A percentile compares a stretch with the other conserved stretches of the same genome.
phyloP scores from a whole-genome alignment of 2,888 invertebrate genomes.

The Drosophila infuscata region DNA sequence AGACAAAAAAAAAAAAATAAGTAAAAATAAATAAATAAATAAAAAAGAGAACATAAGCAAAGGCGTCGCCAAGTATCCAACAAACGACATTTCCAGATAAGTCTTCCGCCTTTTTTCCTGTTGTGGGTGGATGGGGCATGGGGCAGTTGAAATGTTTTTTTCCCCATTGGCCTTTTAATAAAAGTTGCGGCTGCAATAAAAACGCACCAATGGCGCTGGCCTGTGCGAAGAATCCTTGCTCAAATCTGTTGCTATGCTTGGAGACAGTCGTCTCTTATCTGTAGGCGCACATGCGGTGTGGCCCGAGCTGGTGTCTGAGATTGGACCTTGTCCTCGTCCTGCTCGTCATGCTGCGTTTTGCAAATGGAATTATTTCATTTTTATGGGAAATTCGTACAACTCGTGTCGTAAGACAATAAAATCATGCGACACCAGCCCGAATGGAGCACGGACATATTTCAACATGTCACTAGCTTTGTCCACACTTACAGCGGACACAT shows the following conservation, averaged over 20 bases:
- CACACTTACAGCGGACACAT: constrained; percentile 5
- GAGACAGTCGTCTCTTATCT: constrained; percentile 59
- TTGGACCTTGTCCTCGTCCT: background rate
- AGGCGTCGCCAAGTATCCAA: constrained; percentile 38
- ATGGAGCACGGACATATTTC: constrained; percentile 49
- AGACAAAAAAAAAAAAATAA: background rate
- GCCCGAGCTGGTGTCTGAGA: background rate
- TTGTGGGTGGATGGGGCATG: constrained; percentile 1
- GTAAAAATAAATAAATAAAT: background rate
- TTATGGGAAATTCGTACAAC: constrained; percentile 64
- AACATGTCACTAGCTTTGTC: constrained; percentile 52
- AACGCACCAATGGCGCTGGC: constrained; percentile 40
- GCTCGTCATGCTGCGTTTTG: constrained; percentile 41
- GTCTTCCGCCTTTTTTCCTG: constrained; percentile 23
- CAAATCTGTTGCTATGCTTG: constrained; percentile 64
- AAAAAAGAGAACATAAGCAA: constrained; percentile 15
- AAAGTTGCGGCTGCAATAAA: constrained; percentile 78
- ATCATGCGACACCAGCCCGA: constrained; percentile 43
- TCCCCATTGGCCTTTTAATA: constrained; percentile 68
- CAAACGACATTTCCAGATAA: constrained; percentile 73
- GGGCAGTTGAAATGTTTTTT: constrained; percentile 22
- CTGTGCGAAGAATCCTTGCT: constrained; percentile 10
- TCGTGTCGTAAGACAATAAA: constrained; percentile 73
- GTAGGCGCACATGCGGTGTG: constrained; percentile 44
- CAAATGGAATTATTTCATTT: constrained; percentile 73